Base-by-base conservation (phyloP, 2,113 vertebrate species). In the Coryphaenoides rupestris region DNA sequence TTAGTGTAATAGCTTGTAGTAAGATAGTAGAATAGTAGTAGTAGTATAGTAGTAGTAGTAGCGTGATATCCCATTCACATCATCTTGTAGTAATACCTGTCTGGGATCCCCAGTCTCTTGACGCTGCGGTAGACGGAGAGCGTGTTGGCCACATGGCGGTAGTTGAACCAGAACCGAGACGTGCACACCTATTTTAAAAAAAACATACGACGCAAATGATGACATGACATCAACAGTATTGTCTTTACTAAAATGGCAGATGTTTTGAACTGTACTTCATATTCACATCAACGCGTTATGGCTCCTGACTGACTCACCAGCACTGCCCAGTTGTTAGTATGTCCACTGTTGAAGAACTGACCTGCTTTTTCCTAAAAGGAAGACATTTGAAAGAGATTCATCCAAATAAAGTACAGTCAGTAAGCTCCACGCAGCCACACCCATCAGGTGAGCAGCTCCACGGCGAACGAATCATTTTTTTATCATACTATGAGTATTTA, bases 151-250 rank as follows among this genome's bases (percentile, higher is more conserved):
- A 99, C 96, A 73, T 99, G 95, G 6, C 97, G 93, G 68, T 99
- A 99, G 89, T 99, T 99, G 80, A 99, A 99, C 97, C 97, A 99
- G 89, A 98, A 99, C 60, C 97, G 90, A 53, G 96, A 99, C 0
- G 96, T 98, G 33, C 96, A 99, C 58, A 98, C 96, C 97, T 98
- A 76, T 66, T 78, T 23, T n/a, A n/a, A n/a, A 70, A 52, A 0
- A 67, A 2, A 63, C 14, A 22, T 22, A 55, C 1, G 21, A 19
- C 13, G 24, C 6, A 4, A 58, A 17, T 21, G 2, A 46, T 21
- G 19, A 13, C 12, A 21, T n/a, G n/a, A n/a, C 5, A 21, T 56
- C 19, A 56, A 6, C 6, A 15, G 1, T 21, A 57, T 22, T n/a
- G n/a, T n/a, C n/a, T n/a, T n/a, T n/a, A n/a, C 5, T 4, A 33